These are phyloP conservation scores for Frankliniella fusca DNA, from an alignment of 2,888 invertebrate genomes.

Conservation along the genomic window DNA sequence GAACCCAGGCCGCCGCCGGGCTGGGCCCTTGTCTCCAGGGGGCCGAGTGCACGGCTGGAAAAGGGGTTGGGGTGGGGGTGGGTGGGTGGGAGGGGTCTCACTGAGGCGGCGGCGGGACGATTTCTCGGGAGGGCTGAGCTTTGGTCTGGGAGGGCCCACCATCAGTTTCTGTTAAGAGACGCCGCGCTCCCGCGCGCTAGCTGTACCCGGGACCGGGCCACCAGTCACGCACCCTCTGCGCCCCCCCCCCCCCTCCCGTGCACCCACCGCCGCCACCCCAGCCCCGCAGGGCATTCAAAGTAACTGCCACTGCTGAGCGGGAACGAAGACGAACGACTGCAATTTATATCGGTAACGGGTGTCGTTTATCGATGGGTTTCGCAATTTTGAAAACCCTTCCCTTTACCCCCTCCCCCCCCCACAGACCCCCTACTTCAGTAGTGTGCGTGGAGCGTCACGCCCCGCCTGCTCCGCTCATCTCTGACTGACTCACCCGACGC, in stretches of 20 bases:
- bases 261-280: not conserved
- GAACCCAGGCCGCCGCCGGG: no score
- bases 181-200: not conserved
- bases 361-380: constrained; percentile 18
- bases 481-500: no score
- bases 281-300: constrained; percentile 14
- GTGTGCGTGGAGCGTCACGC: no score
- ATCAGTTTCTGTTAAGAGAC: constrained; percentile 26
- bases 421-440: no score
- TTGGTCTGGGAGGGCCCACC: not conserved
- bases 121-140: not conserved
- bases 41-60: not conserved
- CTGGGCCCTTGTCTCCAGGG: no score
- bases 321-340: constrained; percentile 24
- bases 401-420: not conserved
- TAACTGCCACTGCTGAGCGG: constrained; percentile 21
- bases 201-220: not conserved
- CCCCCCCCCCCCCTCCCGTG: not conserved
- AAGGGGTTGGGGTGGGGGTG: not conserved
- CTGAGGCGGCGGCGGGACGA: not conserved
- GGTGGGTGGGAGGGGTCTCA: not conserved
- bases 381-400: constrained; percentile 11
- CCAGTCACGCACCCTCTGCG: not conserved
- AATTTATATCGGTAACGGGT: constrained; percentile 22
- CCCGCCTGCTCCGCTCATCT: no score